Percentiles rank a stretch among this genome's conserved stretches.
Conservation (phyloP, 2,113 vertebrate species). For the Bubalus kerabau region DNA sequence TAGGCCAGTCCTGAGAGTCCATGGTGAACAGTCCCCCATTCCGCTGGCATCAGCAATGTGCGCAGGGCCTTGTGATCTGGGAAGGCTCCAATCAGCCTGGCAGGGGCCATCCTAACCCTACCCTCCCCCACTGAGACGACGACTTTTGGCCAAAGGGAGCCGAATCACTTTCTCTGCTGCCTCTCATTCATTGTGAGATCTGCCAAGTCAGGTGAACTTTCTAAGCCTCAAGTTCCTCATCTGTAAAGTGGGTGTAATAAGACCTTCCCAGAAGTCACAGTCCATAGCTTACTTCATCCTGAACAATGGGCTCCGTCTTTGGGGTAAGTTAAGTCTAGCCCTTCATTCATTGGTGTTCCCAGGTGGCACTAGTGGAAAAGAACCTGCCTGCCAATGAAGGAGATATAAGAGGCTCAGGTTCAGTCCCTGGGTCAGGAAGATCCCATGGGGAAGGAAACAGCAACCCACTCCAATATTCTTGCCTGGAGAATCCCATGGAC, state of each 20-base stretch:
- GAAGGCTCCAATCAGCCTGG: too few species aligned
- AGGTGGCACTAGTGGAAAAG: neutral
- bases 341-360: neutral
- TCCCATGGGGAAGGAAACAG: neutral
- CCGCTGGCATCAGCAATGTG: neutral
- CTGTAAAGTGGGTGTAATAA: neutral
- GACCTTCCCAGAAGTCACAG: neutral
- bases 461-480: neutral
- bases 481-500: neutral
- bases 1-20: neutral
- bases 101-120: neutral
- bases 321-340: neutral
- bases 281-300: neutral
- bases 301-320: neutral
- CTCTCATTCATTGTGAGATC: neutral
- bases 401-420: neutral
- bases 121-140: too few species aligned
- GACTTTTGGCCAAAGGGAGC: neutral
- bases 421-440: neutral
- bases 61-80: neutral
- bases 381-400: neutral
- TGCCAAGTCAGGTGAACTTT: neutral
- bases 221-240: neutral
- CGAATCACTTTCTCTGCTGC: neutral
- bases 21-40: rapidly evolving